A percentile compares a stretch with the other conserved stretches of the same genome.
Conservation (phyloP, 2,113 vertebrate species). For the Herpailurus yagouaroundi region DNA sequence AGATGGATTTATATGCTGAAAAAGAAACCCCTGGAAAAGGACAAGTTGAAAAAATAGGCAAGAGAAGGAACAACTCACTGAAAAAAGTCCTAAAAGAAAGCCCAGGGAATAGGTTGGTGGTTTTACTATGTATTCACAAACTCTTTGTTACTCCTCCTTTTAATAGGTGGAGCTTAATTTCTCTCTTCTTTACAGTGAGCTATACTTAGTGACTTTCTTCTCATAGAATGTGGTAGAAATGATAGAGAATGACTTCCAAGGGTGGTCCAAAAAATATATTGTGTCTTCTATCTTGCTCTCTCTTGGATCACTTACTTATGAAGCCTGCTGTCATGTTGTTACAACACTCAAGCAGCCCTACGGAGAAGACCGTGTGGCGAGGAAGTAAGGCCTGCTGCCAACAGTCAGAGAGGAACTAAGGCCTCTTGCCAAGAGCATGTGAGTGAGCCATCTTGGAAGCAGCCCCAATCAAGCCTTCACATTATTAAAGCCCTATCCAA, state of each 20-base stretch:
- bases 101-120: neutral
- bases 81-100: slow-evolving; percentile 22
- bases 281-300: neutral
- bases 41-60: neutral
- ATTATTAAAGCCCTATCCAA: neutral
- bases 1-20: neutral
- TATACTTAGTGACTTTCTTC: neutral
- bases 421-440: neutral
- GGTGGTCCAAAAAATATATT: neutral
- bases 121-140: neutral
- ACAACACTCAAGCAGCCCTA: neutral
- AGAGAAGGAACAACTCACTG: neutral
- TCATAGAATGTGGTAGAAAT: neutral
- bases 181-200: neutral
- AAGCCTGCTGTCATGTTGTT: neutral
- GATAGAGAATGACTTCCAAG: neutral
- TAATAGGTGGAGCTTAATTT: neutral
- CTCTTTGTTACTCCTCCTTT: neutral
- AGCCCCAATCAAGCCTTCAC: neutral
- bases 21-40: slow-evolving; percentile 12
- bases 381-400: neutral
- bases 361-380: neutral
- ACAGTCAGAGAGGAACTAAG: neutral
- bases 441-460: neutral
- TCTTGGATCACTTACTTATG: neutral